phyloP scores from a whole-genome alignment of 2,113 vertebrate species.

The Urocitellus parryii region DNA sequence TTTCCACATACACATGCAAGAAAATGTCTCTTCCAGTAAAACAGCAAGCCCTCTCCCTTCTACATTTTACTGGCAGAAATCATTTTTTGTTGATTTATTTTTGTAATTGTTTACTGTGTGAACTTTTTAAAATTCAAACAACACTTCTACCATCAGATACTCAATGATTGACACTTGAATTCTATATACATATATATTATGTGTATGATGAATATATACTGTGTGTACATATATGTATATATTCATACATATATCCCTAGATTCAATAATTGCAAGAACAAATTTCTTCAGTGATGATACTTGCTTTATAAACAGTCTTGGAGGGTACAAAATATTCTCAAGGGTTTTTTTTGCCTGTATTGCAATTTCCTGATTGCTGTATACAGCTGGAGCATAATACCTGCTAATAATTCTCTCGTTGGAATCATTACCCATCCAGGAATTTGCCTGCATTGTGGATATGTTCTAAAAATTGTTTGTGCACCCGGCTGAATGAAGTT shows the following conservation, averaged over 20 bases:
- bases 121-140: neutral
- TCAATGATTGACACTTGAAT: neutral
- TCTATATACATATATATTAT: neutral
- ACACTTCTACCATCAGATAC: neutral
- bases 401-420: neutral
- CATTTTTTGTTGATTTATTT: constrained; percentile 27
- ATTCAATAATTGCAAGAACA: neutral
- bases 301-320: neutral
- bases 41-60: neutral
- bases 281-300: neutral
- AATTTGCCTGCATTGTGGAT: neutral
- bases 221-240: neutral
- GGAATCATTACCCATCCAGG: neutral
- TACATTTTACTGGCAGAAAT: neutral
- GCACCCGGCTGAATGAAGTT: neutral
- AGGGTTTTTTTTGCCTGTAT: neutral
- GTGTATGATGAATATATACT: neutral
- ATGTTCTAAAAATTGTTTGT: neutral
- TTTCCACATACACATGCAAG: neutral
- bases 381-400: neutral
- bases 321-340: neutral
- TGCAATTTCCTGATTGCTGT: neutral
- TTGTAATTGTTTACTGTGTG: neutral
- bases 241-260: neutral
- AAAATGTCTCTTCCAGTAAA: neutral